Conservation (phyloP, 2,888 invertebrate genomes). For the Linyphia triangularis region DNA sequence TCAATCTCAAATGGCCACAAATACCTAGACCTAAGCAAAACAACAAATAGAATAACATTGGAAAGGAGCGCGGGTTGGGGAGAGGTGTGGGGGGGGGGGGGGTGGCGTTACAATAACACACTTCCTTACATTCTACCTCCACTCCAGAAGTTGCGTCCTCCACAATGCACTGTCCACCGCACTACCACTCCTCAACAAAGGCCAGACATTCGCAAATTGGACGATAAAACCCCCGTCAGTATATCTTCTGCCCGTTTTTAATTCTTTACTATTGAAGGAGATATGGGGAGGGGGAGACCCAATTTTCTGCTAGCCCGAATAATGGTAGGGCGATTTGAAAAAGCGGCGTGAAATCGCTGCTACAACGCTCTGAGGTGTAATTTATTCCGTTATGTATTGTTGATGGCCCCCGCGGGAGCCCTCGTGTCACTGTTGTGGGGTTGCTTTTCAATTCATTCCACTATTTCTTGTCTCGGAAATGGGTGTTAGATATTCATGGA, state of each 20-base stretch:
- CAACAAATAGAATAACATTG: too few species aligned
- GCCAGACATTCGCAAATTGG: conserved; percentile 31
- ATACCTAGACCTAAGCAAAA: too few species aligned
- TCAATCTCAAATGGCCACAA: too few species aligned
- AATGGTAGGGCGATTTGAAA: conserved; percentile 27
- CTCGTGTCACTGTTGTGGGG: conserved; percentile 14
- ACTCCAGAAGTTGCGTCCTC: too few species aligned
- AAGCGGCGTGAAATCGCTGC: conserved; percentile 37
- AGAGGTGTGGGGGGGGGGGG: too few species aligned
- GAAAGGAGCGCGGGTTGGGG: too few species aligned
- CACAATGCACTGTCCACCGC: background rate
- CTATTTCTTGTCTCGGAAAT: background rate
- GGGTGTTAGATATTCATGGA: conserved; percentile 25
- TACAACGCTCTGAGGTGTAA: conserved; percentile 69
- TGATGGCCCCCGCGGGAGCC: conserved; percentile 54
- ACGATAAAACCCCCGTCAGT: conserved; percentile 6
- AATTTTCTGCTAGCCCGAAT: conserved; percentile 35
- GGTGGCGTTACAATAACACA: too few species aligned
- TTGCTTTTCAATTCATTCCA: conserved; percentile 43
- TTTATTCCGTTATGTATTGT: conserved; percentile 69
- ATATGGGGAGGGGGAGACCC: conserved; percentile 38
- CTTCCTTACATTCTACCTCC: too few species aligned
- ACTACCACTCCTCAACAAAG: conserved; percentile 8
- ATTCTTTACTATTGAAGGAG: conserved; percentile 39
- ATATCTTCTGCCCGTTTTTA: conserved; percentile 31